A percentile compares a stretch with the other conserved stretches of the same genome.
Conservation (phyloP, 2,797 vertebrate genomes). For the Ptychadena robeensis region DNA sequence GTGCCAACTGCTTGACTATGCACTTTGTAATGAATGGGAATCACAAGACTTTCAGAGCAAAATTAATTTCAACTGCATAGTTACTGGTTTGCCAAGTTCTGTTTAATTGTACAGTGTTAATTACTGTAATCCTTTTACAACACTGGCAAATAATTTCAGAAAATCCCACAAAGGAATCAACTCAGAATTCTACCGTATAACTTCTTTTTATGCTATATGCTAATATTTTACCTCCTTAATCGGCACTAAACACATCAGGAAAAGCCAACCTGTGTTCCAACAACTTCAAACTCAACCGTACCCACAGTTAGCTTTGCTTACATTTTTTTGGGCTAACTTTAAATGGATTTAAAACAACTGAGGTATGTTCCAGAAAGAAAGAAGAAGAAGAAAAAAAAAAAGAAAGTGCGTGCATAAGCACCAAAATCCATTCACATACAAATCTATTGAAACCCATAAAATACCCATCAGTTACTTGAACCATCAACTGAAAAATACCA, state of each 20-base stretch:
- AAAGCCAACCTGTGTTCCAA: slow-evolving; percentile 44
- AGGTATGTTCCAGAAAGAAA: too few relatives aligned
- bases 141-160: background rate
- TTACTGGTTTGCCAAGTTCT: background rate
- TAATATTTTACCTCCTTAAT: slow-evolving; percentile 28
- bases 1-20: background rate
- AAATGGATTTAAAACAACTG: background rate
- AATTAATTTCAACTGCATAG: background rate
- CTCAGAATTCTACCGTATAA: background rate
- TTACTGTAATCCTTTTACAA: background rate
- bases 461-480: too few relatives aligned
- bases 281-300: slow-evolving; percentile 49
- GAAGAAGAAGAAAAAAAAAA: too few relatives aligned
- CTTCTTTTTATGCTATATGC: slow-evolving; percentile 18
- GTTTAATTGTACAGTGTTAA: background rate
- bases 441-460: too few relatives aligned
- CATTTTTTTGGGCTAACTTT: too few relatives aligned
- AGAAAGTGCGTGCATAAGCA: too few relatives aligned
- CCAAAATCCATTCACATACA: too few relatives aligned
- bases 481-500: too few relatives aligned
- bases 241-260: slow-evolving; percentile 11
- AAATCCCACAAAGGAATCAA: background rate
- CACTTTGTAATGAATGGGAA: background rate
- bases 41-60: too few relatives aligned
- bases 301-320: slow-evolving; percentile 39